Percentiles rank a stretch among this genome's conserved stretches.
These are phyloP conservation scores for Ceratosolen solmsi DNA, from an alignment of 1,140 invertebrate species.

Conservation along the genomic window DNA sequence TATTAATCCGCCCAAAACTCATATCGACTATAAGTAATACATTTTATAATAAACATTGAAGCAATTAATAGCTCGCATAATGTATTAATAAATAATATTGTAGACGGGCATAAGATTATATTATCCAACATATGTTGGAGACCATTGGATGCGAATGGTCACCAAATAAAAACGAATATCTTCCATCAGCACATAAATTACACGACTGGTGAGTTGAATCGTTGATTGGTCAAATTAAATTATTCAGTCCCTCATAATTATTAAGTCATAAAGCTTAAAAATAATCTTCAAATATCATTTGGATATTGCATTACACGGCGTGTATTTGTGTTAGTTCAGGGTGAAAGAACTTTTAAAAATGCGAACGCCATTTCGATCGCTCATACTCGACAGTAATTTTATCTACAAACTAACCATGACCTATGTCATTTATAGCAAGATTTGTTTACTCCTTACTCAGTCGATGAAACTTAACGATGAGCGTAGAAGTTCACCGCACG, in stretches of 20 bases:
- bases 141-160: no score
- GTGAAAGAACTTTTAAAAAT: not conserved
- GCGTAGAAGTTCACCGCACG: not conserved
- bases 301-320: not conserved
- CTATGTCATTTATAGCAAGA: slow-evolving; percentile 7
- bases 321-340: not conserved
- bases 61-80: no score
- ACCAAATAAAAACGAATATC: no score
- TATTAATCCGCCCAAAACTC: no score
- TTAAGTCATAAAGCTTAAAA: slow-evolving; percentile 10
- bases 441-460: not conserved
- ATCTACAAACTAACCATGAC: not conserved
- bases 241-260: not conserved
- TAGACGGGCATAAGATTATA: no score
- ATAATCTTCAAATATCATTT: no score
- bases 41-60: no score
- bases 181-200: not conserved
- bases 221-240: not conserved
- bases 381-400: not conserved
- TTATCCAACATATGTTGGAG: no score
- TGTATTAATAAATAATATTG: no score
- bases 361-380: not conserved
- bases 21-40: no score
- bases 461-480: not conserved
- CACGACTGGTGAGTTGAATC: not conserved